Base-by-base conservation (phyloP, 2,888 invertebrate species). In the Vannuccia rotundouncinata region DNA sequence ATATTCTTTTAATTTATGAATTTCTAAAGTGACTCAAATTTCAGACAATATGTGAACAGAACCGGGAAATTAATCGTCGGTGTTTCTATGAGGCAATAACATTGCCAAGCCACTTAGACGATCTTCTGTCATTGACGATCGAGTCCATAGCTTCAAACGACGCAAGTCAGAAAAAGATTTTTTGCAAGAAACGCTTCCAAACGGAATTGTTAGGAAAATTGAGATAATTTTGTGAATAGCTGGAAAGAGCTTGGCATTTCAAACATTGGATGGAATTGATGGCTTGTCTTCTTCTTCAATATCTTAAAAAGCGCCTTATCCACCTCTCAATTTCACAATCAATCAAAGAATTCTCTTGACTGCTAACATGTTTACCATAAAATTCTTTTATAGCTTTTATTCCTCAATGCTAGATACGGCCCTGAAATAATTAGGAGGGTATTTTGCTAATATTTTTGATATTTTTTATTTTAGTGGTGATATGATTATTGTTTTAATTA, bases 101-200 rank as follows among this genome's bases (percentile, higher is more conserved):
- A 66, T 66, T 66, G 66, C 66, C 66, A 66, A 66, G 66, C 66
- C 66, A 66, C 66, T 66, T 66, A 66, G 66, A 66, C 66, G 66
- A 66, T 66, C 66, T 66, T 66, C 66, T 66, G 66, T 66, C 66
- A 66, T 66, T 66, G 66, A 66, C 66, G 66, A 66, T 66, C 66
- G 66, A 66, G 66, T 66, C 66, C 66, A 66, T 66, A 66, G 66
- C 66, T 66, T 66, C 66, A 66, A 66, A 66, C 66, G 66, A 66
- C 45, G 66, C 66, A 66, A 66, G 66, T 27, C 66, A 66, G 66
- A 66, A 66, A 66, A 66, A 66, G 66, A 66, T 66, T 2, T 66
- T 66, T 66, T 27, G 66, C 66, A 66, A 66, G 66, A 66, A 66
- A 66, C 66, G 66, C 66, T 66, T 5, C 66, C 66, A 66, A 66